phyloP scores from a whole-genome alignment of 2,797 vertebrate genomes.

The Takifugu rubripes region DNA sequence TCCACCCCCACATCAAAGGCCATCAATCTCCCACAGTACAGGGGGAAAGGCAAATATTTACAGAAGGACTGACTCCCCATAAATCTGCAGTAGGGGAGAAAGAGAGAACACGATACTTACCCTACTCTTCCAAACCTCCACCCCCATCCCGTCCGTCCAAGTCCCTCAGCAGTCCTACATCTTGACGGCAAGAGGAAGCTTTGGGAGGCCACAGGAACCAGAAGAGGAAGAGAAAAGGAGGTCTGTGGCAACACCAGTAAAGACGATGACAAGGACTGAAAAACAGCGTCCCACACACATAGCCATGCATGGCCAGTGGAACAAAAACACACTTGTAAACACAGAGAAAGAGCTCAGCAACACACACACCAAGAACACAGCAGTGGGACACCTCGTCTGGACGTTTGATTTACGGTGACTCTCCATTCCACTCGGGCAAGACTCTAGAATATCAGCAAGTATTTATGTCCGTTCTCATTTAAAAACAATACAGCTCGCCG shows the following conservation, averaged over 20 bases:
- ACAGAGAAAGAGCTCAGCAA: constrained; percentile 30
- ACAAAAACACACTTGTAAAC: constrained; percentile 51
- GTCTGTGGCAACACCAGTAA: constrained; percentile 60
- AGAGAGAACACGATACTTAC: constrained; percentile 74
- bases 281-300: constrained; percentile 27
- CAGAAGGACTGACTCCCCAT: constrained; percentile 80
- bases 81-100: constrained; percentile 77
- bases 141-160: constrained; percentile 49
- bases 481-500: constrained; percentile 76
- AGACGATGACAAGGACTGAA: constrained; percentile 31
- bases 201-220: constrained; percentile 65
- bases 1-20: constrained; percentile 72
- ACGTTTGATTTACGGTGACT: constrained; percentile 71
- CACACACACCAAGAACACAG: constrained; percentile 30
- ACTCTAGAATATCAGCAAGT: constrained; percentile 68
- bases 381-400: constrained; percentile 45
- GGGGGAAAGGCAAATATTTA: constrained; percentile 85
- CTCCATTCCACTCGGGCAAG: constrained; percentile 63
- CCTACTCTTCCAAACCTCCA: constrained; percentile 47
- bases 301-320: constrained; percentile 30
- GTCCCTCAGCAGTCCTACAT: constrained; percentile 68
- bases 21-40: constrained; percentile 80
- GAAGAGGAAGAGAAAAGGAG: constrained; percentile 62
- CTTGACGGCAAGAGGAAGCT: constrained; percentile 69
- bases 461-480: constrained; percentile 76